Evolutionary conservation across 2,888 invertebrate species (phyloP).

Genomic region (Oligia fasciuncula): DNA sequence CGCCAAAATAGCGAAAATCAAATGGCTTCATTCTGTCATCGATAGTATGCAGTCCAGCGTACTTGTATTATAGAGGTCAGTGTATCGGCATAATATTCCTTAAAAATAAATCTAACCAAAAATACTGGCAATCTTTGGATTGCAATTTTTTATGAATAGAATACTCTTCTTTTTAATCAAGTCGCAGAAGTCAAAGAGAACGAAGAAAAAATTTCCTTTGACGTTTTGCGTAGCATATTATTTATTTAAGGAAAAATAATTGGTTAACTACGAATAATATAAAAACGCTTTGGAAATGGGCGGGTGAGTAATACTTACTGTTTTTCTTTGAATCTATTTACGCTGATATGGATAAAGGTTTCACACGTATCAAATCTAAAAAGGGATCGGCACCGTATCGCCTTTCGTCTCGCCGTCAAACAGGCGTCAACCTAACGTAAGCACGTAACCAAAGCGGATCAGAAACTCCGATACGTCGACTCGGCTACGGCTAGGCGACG

Average conservation of each 20-base stretch:
- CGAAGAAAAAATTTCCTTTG: not conserved
- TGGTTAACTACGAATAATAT: not conserved
- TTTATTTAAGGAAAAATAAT: not conserved
- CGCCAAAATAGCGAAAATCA: too few relatives aligned
- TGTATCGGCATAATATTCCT: not conserved
- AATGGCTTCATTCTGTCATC: too few relatives aligned
- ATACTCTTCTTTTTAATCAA: not conserved
- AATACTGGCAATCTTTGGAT: not conserved
- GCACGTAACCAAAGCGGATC: too few relatives aligned
- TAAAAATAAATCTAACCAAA: not conserved
- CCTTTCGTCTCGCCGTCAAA: too few relatives aligned
- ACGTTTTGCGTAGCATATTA: not conserved
- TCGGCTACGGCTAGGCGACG: too few relatives aligned
- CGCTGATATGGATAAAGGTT: not conserved
- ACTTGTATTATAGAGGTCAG: too few relatives aligned
- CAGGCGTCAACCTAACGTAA: too few relatives aligned
- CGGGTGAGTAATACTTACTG: constrained; percentile 5
- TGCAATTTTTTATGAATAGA: not conserved
- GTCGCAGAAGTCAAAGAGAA: constrained; percentile 2
- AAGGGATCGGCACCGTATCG: too few relatives aligned
- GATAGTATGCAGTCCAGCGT: too few relatives aligned
- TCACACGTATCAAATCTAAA: too few relatives aligned
- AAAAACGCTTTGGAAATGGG: constrained; percentile 7
- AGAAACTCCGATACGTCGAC: too few relatives aligned
- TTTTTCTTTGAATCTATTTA: not conserved